Conservation (phyloP, 2,888 invertebrate genomes). For the Cheilosia pagana region DNA sequence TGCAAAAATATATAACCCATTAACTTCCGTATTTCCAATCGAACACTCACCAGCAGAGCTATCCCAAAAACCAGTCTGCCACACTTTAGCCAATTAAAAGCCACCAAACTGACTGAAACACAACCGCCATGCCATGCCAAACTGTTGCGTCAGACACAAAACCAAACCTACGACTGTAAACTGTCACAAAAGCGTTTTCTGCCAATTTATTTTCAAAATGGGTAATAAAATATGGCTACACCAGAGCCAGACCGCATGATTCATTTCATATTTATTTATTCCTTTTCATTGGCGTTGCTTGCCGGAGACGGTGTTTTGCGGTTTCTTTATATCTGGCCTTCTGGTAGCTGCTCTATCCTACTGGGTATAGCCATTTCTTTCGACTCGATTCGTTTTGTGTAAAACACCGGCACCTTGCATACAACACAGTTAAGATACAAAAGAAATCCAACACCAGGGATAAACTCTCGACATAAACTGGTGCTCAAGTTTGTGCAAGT, state of each 20-base stretch:
- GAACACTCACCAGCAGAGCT: not conserved
- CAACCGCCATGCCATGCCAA: not conserved
- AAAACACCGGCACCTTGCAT: slow-evolving; percentile 66
- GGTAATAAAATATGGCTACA: slow-evolving; percentile 19
- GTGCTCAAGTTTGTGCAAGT: slow-evolving; percentile 71
- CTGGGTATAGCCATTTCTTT: slow-evolving; percentile 22
- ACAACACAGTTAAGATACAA: slow-evolving; percentile 46
- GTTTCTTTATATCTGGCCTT: slow-evolving; percentile 18
- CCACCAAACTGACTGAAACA: not conserved
- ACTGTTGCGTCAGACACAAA: slow-evolving; percentile 9
- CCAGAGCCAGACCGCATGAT: slow-evolving; percentile 26
- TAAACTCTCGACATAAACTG: slow-evolving; percentile 42
- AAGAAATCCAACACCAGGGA: slow-evolving; percentile 66
- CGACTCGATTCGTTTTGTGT: not conserved
- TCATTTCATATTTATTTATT: slow-evolving; percentile 58
- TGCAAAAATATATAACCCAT: too few relatives aligned
- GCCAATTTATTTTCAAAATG: slow-evolving; percentile 29
- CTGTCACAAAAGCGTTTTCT: slow-evolving; percentile 26
- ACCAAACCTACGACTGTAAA: slow-evolving; percentile 6
- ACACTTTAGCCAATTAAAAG: not conserved
- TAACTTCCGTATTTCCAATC: not conserved
- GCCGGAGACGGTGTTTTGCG: slow-evolving; percentile 24
- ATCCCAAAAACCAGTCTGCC: not conserved
- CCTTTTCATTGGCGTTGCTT: slow-evolving; percentile 44
- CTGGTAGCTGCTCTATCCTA: slow-evolving; percentile 4